phyloP scores from a whole-genome alignment of 2,888 invertebrate species.

The Cephalotes varians region DNA sequence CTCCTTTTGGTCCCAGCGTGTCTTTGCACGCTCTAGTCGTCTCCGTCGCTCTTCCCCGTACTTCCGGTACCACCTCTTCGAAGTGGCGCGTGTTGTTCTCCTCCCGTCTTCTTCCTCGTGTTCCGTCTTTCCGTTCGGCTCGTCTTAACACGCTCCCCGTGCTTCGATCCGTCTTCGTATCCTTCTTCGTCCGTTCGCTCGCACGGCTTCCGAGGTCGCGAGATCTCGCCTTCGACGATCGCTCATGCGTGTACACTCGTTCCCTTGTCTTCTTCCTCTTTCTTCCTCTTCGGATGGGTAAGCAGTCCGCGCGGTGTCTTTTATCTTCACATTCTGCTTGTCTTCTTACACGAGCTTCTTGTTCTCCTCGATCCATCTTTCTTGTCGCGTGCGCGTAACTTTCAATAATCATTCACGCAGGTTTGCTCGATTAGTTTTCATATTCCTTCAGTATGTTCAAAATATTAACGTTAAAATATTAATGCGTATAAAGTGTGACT shows the following conservation, averaged over 20 bases:
- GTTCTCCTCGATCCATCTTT: not conserved
- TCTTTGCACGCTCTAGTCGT: slow-evolving; percentile 48
- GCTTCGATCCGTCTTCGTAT: slow-evolving; percentile 47
- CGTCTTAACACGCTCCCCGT: slow-evolving; percentile 31
- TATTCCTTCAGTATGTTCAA: not conserved
- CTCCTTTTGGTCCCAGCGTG: slow-evolving; percentile 44
- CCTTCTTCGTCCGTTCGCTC: slow-evolving; percentile 22
- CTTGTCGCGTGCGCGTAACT: slow-evolving; percentile 4
- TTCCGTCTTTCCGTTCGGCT: slow-evolving; percentile 26
- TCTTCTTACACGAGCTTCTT: not conserved
- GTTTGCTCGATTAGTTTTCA: not conserved
- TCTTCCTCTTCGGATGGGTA: not conserved
- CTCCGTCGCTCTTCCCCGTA: slow-evolving; percentile 26
- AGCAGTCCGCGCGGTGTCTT: slow-evolving; percentile 9
- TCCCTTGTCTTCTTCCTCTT: not conserved
- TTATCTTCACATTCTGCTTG: slow-evolving; percentile 12
- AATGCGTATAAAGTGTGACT: not conserved
- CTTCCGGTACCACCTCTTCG: slow-evolving; percentile 41
- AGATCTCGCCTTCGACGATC: slow-evolving; percentile 29
- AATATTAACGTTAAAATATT: not conserved
- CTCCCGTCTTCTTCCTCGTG: not conserved
- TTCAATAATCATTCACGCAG: not conserved
- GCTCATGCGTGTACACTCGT: slow-evolving; percentile 19
- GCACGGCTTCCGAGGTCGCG: slow-evolving; percentile 36
- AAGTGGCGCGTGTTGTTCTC: slow-evolving; percentile 21